A percentile compares a stretch with the other conserved stretches of the same genome.
phyloP scores from a whole-genome alignment of 2,888 invertebrate genomes.

The Aleiodes testaceus region DNA sequence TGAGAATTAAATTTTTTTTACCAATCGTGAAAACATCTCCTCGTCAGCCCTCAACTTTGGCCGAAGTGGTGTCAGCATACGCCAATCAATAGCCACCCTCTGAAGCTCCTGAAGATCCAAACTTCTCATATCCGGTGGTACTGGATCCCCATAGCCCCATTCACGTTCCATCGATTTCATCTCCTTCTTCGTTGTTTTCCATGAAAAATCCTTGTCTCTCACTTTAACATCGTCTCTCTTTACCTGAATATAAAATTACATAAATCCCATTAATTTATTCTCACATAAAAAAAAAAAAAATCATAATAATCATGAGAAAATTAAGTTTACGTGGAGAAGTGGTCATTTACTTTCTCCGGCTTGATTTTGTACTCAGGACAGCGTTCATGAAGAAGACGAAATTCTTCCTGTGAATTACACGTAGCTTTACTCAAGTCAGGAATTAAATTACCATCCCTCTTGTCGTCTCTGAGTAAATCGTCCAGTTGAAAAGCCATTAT shows the following conservation, averaged over 20 bases:
- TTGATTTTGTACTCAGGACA: slow-evolving; percentile 93
- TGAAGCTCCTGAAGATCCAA: slow-evolving; percentile 85
- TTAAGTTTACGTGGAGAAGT: not conserved
- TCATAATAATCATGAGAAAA: no score
- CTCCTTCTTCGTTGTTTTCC: slow-evolving; percentile 84
- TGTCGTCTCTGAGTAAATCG: slow-evolving; percentile 84
- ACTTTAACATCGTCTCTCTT: slow-evolving; percentile 85
- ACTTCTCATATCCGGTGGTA: slow-evolving; percentile 87
- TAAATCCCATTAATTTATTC: not conserved
- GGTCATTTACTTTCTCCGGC: slow-evolving; percentile 82
- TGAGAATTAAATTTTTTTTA: slow-evolving; percentile 47
- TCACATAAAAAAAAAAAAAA: no score
- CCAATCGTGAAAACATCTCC: slow-evolving; percentile 83
- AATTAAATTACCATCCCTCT: slow-evolving; percentile 88
- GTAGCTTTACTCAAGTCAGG: slow-evolving; percentile 88
- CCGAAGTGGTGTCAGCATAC: slow-evolving; percentile 91
- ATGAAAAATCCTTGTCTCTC: slow-evolving; percentile 83
- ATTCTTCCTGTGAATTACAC: slow-evolving; percentile 87
- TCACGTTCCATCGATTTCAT: slow-evolving; percentile 77
- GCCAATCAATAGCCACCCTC: slow-evolving; percentile 91
- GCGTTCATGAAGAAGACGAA: slow-evolving; percentile 86
- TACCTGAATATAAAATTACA: slow-evolving; percentile 73
- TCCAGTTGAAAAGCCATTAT: slow-evolving; percentile 83
- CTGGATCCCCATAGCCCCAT: slow-evolving; percentile 83
- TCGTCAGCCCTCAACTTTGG: slow-evolving; percentile 90